phyloP scores from a whole-genome alignment of 2,113 vertebrate genomes.

The Meles meles region DNA sequence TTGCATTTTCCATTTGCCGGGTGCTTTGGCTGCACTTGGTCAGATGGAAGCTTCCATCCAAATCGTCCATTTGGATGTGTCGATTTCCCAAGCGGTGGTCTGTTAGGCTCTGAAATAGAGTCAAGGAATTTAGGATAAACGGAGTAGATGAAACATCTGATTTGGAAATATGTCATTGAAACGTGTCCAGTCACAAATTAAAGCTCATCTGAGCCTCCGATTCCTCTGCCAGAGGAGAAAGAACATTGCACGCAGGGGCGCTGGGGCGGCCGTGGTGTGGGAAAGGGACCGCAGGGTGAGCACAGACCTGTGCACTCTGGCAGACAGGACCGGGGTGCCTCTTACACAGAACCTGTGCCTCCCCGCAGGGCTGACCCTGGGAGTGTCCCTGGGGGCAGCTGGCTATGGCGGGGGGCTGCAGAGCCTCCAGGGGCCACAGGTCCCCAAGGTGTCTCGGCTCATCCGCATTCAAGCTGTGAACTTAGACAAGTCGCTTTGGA shows the following conservation, averaged over 20 bases:
- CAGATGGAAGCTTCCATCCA: not conserved
- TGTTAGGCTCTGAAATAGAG: not conserved
- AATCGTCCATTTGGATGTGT: not conserved
- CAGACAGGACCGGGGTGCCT: too few species aligned
- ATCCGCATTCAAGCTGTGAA: not conserved
- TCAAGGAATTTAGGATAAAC: not conserved
- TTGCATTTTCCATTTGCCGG: not conserved
- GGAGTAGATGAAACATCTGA: slow-evolving; percentile 33
- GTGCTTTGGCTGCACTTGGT: not conserved
- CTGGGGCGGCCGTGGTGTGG: accelerated
- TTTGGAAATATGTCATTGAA: slow-evolving; percentile 34
- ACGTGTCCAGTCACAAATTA: slow-evolving; percentile 7
- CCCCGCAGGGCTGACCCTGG: too few species aligned
- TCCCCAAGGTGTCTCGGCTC: accelerated
- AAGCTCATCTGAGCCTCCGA: not conserved
- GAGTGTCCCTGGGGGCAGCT: accelerated
- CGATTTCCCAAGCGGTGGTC: not conserved
- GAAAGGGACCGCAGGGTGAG: not conserved
- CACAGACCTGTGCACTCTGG: not conserved
- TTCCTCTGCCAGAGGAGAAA: not conserved
- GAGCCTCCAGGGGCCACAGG: too few species aligned
- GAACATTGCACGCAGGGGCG: accelerated
- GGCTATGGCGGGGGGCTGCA: accelerated
- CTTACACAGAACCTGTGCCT: too few species aligned
- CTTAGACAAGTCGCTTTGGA: not conserved